Percentiles rank a stretch among this genome's conserved stretches.
Evolutionary conservation across 2,888 invertebrate species (phyloP).

Genomic region (Anorthoa munda): DNA sequence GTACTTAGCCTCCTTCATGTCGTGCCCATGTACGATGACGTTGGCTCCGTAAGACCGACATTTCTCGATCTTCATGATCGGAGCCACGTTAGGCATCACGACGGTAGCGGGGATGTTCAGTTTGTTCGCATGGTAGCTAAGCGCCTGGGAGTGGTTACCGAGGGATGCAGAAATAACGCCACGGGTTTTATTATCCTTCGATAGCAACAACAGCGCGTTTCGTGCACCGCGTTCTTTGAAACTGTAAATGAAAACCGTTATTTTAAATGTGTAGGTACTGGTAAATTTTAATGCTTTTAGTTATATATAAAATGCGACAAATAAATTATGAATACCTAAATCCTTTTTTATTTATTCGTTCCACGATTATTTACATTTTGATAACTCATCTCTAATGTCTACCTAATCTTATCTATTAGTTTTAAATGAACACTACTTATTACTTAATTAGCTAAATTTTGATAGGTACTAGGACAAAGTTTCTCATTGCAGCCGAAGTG

Average conservation of each 20-base stretch:
- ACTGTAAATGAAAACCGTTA: slow-evolving; percentile 84
- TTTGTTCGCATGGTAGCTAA: slow-evolving; percentile 95
- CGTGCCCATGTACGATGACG: slow-evolving; percentile 95
- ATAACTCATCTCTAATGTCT: too few relatives aligned
- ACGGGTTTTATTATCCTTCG: slow-evolving; percentile 92
- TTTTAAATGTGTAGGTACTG: too few relatives aligned
- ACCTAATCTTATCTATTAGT: too few relatives aligned
- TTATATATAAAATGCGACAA: too few relatives aligned
- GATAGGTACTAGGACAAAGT: too few relatives aligned
- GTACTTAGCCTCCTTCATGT: slow-evolving; percentile 96
- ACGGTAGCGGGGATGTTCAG: slow-evolving; percentile 94
- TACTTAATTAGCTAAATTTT: too few relatives aligned
- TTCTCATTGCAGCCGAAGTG: too few relatives aligned
- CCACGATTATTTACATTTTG: too few relatives aligned
- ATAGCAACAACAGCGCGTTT: slow-evolving; percentile 95
- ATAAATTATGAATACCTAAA: too few relatives aligned
- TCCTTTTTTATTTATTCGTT: too few relatives aligned
- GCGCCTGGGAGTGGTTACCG: slow-evolving; percentile 97
- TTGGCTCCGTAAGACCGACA: slow-evolving; percentile 96
- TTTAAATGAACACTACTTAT: too few relatives aligned
- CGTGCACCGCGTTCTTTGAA: slow-evolving; percentile 99
- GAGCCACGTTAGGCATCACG: slow-evolving; percentile 98
- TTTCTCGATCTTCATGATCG: slow-evolving; percentile 98
- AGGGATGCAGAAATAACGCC: slow-evolving; percentile 98
- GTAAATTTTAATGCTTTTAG: too few relatives aligned